A percentile compares a stretch with the other conserved stretches of the same genome.
phyloP scores from a whole-genome alignment of 30 jellyfish, hydroid and myxozoan genomes.

The Calvadosia cruxmelitensis region DNA sequence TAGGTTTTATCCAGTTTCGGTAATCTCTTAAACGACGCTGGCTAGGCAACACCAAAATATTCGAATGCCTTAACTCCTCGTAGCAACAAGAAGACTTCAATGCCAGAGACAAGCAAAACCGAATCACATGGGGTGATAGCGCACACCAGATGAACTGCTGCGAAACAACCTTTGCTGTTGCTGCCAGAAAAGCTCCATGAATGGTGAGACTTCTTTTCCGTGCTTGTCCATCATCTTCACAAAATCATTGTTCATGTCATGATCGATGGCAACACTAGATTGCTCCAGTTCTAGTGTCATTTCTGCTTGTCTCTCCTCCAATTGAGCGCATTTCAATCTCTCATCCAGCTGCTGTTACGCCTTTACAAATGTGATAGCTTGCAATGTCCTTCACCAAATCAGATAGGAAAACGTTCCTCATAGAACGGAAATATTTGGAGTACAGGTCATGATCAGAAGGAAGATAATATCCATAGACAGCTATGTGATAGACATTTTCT shows the following conservation, averaged over 20 bases:
- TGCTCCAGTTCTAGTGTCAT: conserved; percentile 1
- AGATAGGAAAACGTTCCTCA: too few species aligned
- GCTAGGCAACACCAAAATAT: not conserved
- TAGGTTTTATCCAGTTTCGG: not conserved
- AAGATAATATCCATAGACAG: too few species aligned
- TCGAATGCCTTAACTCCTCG: conserved; percentile 12
- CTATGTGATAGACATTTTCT: too few species aligned
- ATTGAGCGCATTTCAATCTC: conserved; percentile 10
- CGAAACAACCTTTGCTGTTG: conserved; percentile 16
- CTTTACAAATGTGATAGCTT: too few species aligned
- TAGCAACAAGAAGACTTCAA: conserved; percentile 27
- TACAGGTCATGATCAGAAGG: too few species aligned
- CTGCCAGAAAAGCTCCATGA: conserved; percentile 33
- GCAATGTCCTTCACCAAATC: too few species aligned
- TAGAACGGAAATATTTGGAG: too few species aligned
- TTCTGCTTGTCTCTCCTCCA: not conserved
- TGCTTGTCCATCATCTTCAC: not conserved
- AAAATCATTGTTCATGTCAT: conserved; percentile 1
- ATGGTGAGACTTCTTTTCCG: conserved; percentile 22
- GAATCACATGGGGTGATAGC: conserved; percentile 22
- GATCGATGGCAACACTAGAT: conserved; percentile 1
- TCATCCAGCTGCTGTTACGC: conserved; percentile 6
- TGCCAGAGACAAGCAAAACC: conserved; percentile 28
- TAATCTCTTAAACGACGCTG: not conserved
- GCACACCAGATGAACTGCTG: not conserved